Evolutionary conservation across 2,113 vertebrate genomes (phyloP).

Genomic region (Thamnaconus septentrionalis): DNA sequence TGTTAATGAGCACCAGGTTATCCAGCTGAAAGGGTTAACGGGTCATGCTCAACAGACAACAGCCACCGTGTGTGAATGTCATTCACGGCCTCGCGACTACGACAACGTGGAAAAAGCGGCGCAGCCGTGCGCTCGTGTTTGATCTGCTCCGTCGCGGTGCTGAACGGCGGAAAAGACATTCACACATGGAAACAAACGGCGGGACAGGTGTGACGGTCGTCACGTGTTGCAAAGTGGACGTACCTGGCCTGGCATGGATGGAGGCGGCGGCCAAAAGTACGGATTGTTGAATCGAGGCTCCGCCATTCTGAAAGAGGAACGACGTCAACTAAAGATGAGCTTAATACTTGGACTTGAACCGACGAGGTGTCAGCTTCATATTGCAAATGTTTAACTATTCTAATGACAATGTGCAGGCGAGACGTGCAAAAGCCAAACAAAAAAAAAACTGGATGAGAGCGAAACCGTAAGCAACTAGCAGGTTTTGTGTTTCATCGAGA

Average conservation of each 20-base stretch:
- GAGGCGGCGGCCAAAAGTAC: constrained; percentile 97
- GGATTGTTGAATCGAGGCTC: constrained; percentile 99
- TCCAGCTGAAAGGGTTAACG: constrained; percentile 85
- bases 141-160: constrained; percentile 3
- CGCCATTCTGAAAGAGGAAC: constrained; percentile 84
- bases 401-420: not conserved
- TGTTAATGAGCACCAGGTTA: constrained; percentile 99
- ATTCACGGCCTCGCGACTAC: constrained; percentile 34
- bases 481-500: not conserved
- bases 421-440: not conserved
- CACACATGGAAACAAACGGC: constrained; percentile 55
- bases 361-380: not conserved
- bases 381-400: not conserved
- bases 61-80: constrained; percentile 61
- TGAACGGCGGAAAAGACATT: constrained; percentile 54
- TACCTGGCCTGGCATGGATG: constrained; percentile 98
- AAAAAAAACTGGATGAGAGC: not conserved
- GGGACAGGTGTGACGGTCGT: constrained; percentile 6
- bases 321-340: not conserved
- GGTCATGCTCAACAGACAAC: constrained; percentile 73
- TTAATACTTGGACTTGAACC: not conserved
- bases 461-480: not conserved
- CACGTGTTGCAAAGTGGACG: constrained; percentile 51
- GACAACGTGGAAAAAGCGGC: not conserved
- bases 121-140: not conserved